Base-by-base conservation (phyloP, 2,888 invertebrate species). In the Coenonympha arcania region DNA sequence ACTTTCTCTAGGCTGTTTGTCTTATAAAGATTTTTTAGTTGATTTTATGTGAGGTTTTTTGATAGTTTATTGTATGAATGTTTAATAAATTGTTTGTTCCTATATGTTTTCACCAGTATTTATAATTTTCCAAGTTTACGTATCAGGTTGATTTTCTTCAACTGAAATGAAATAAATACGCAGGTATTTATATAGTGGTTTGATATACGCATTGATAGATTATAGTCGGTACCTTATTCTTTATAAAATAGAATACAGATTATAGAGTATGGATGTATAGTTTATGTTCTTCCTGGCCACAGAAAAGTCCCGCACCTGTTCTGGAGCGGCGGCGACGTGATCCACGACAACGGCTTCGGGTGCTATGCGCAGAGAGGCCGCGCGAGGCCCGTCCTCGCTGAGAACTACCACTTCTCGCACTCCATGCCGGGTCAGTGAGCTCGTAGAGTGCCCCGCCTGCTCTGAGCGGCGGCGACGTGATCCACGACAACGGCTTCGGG, bases 301-400 rank as follows among this genome's bases (percentile, higher is more conserved):
- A 85, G 84, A 48, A 84, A 83, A 61, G 77, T 82, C 1, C 77
- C 82, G 0, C 55, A 63, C 1, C 56, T 82, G 24, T 82, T 68
- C 60, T 83, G 83, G 80, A 68, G 72, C 16, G 83, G 82, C 0
- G 83, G 83, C 0, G 83, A 84, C 51, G 83, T 84, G 20, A 63
- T 71, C 1, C 57, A 64, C 54, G 63, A 83, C 65, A 78, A 73
- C 33, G 83, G 83, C 0, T 77, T 71, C 52, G 83, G 83, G 0
- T 84, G 83, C 59, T 84, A 81, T 67, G 73, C 76, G 9, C 80
- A 81, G 60, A 61, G 59, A 2, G 77, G 74, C 0, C 63, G 73
- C 0, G n/a, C 11, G 0, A 40, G 46, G 3, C 83, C 83, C 4
- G 72, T 82, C 15, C 70, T 70, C 0, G 78, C 82, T 1, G 81